Conservation (phyloP, 2,888 invertebrate genomes). For the Apamea epomidion region DNA sequence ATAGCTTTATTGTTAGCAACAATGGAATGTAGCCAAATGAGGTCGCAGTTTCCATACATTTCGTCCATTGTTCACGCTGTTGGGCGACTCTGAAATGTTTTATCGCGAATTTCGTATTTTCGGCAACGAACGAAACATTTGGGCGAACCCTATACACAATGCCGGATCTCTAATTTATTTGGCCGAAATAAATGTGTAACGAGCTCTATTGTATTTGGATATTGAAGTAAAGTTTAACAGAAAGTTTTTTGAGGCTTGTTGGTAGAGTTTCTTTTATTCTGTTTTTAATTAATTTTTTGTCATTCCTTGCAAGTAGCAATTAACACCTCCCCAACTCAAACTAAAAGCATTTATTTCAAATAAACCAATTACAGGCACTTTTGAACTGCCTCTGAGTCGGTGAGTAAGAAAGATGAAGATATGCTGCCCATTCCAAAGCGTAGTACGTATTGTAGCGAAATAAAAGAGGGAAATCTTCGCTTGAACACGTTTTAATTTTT, state of each 20-base stretch:
- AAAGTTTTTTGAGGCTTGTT: slow-evolving; percentile 4
- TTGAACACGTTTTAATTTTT: too few relatives aligned
- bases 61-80: slow-evolving; percentile 59
- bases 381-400: neutral
- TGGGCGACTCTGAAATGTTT: slow-evolving; percentile 53
- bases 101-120: slow-evolving; percentile 53
- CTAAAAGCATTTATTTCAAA: neutral
- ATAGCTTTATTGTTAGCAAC: slow-evolving; percentile 73
- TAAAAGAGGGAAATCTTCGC: too few relatives aligned
- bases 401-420: too few relatives aligned
- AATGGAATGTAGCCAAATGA: slow-evolving; percentile 69
- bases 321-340: neutral
- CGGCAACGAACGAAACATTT: slow-evolving; percentile 49
- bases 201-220: slow-evolving; percentile 50
- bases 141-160: slow-evolving; percentile 45
- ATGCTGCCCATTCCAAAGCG: too few relatives aligned
- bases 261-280: neutral
- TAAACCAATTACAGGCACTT: neutral
- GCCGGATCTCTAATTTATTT: slow-evolving; percentile 53
- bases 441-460: too few relatives aligned
- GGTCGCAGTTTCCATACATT: slow-evolving; percentile 60
- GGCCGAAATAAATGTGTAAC: slow-evolving; percentile 50
- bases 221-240: slow-evolving; percentile 16
- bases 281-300: slow-evolving; percentile 20
- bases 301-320: neutral